These are phyloP conservation scores for Buceros bicornis DNA, from an alignment of 2,797 vertebrate genomes.

Conservation along the genomic window DNA sequence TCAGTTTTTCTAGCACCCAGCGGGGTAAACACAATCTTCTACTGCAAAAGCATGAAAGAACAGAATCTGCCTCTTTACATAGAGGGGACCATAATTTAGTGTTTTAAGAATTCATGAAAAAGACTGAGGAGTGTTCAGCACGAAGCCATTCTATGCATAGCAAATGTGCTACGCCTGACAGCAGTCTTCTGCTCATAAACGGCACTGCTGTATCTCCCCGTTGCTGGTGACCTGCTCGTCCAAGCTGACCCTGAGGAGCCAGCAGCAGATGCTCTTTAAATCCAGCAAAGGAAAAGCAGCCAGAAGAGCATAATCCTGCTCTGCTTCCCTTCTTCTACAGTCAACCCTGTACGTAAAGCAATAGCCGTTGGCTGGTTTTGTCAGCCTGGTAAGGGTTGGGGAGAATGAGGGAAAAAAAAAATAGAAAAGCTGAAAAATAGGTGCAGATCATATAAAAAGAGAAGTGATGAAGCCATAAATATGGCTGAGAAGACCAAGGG, in stretches of 20 bases:
- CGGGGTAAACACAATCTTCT: background rate
- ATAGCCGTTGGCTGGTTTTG: background rate
- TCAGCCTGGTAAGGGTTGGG: background rate
- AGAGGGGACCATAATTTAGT: background rate
- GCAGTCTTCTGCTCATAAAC: background rate
- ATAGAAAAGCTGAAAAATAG: background rate
- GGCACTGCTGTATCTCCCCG: background rate
- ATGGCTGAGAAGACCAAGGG: background rate
- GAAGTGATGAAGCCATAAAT: background rate
- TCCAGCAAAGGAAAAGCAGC: background rate
- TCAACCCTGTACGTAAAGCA: background rate
- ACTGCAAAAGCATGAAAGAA: background rate
- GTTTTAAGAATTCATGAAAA: background rate
- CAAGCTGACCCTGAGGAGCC: background rate
- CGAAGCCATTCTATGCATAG: background rate
- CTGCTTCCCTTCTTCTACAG: background rate
- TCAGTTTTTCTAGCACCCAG: background rate
- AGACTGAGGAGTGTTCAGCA: background rate
- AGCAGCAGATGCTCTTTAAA: conserved; percentile 11
- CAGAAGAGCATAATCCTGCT: background rate
- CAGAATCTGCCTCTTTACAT: background rate
- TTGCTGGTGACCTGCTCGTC: background rate
- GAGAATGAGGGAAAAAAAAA: background rate
- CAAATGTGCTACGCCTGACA: background rate
- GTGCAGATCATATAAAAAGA: background rate